These are phyloP conservation scores for Rhyzopertha dominica DNA, from an alignment of 1,140 invertebrate species.

Conservation along the genomic window DNA sequence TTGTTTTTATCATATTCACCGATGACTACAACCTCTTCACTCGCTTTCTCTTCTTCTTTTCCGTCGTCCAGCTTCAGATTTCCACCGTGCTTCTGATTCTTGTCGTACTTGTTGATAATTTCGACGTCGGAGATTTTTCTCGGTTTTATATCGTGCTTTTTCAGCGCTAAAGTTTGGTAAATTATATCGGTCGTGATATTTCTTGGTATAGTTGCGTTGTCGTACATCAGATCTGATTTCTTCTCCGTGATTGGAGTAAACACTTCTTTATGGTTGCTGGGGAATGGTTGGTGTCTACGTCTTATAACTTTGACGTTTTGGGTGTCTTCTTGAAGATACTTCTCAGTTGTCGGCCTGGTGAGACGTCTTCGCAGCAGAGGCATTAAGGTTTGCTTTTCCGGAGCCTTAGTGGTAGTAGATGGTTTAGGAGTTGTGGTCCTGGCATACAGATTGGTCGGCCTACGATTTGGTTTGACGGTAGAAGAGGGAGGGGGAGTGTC, in stretches of 20 bases:
- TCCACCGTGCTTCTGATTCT: slow-evolving; percentile 27
- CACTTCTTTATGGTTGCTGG: neutral
- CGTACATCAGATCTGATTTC: no score
- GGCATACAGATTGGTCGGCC: no score
- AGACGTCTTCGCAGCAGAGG: neutral
- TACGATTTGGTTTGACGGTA: no score
- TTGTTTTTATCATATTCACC: slow-evolving; percentile 11
- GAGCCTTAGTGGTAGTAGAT: slow-evolving; percentile 21
- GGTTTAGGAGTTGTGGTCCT: slow-evolving; percentile 24
- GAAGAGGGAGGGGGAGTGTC: no score
- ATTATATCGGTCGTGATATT: neutral
- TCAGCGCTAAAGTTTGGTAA: neutral
- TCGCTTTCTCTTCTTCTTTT: slow-evolving; percentile 4
- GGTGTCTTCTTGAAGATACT: neutral
- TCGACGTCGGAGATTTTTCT: slow-evolving; percentile 12
- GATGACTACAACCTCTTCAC: slow-evolving; percentile 14
- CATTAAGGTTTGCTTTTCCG: slow-evolving; percentile 4
- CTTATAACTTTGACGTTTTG: slow-evolving; percentile 8
- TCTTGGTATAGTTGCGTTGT: no score
- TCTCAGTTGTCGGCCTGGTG: no score
- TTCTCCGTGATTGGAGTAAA: neutral
- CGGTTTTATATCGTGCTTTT: neutral
- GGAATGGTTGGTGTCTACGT: slow-evolving; percentile 3
- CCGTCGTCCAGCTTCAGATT: slow-evolving; percentile 18
- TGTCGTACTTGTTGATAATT: slow-evolving; percentile 24